phyloP scores from a whole-genome alignment of 2,797 vertebrate genomes.

The Antrozous pallidus region DNA sequence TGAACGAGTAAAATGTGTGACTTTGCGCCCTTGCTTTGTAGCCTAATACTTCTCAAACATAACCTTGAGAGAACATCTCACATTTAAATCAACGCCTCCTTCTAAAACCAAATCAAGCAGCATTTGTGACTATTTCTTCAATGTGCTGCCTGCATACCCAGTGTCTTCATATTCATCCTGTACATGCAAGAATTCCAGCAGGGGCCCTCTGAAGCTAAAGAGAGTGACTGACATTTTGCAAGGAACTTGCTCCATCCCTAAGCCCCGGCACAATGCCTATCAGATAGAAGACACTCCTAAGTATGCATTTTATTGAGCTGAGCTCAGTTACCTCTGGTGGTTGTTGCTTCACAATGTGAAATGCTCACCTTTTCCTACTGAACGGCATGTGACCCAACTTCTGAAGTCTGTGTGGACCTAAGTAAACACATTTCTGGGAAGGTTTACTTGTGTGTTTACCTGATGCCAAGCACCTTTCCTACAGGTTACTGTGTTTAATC shows the following conservation, averaged over 20 bases:
- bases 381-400: background rate
- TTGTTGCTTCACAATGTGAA: background rate
- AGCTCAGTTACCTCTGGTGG: background rate
- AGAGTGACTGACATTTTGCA: conserved; percentile 16
- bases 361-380: background rate
- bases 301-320: background rate
- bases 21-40: conserved; percentile 53
- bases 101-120: conserved; percentile 62
- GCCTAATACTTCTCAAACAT: conserved; percentile 70
- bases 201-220: conserved; percentile 9
- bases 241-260: background rate
- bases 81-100: conserved; percentile 63
- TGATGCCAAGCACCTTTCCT: background rate
- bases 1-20: conserved; percentile 54
- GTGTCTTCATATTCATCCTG: background rate
- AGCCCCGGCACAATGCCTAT: background rate
- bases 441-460: background rate
- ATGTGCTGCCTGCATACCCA: background rate
- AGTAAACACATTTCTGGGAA: background rate
- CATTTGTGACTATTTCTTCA: conserved; percentile 47
- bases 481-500: background rate
- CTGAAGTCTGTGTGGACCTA: background rate
- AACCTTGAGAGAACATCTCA: conserved; percentile 64
- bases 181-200: conserved; percentile 53
- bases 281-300: background rate